phyloP scores from a whole-genome alignment of 1,140 invertebrate genomes.

The Hyles vespertilio region DNA sequence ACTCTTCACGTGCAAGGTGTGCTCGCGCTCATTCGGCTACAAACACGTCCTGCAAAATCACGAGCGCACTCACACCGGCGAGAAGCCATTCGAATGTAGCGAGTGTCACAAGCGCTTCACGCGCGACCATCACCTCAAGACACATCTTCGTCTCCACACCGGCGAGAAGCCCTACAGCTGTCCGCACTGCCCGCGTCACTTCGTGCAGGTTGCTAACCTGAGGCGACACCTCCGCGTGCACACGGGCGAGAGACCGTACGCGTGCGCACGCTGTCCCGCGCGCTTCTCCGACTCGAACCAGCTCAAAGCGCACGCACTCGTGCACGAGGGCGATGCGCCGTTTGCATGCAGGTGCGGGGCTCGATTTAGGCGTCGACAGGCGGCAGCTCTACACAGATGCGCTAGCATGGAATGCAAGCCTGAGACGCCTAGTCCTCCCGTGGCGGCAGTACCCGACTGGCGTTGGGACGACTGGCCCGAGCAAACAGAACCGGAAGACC shows the following conservation, averaged over 20 bases:
- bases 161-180: slow-evolving; percentile 96
- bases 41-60: slow-evolving; percentile 98
- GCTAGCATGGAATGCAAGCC: slow-evolving; percentile 56
- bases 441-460: slow-evolving; percentile 61
- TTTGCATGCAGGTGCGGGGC: slow-evolving; percentile 88
- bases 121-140: slow-evolving; percentile 96
- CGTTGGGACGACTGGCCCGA: slow-evolving; percentile 78
- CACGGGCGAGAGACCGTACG: slow-evolving; percentile 96
- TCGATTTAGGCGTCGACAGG: slow-evolving; percentile 88
- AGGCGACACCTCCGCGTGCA: slow-evolving; percentile 95
- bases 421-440: slow-evolving; percentile 48
- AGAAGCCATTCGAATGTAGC: slow-evolving; percentile 96
- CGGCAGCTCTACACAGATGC: slow-evolving; percentile 91
- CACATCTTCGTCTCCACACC: slow-evolving; percentile 94
- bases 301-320: slow-evolving; percentile 92
- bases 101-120: slow-evolving; percentile 97
- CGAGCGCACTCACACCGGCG: slow-evolving; percentile 96
- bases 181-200: slow-evolving; percentile 92
- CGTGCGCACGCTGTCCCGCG: slow-evolving; percentile 91
- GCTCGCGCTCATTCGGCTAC: slow-evolving; percentile 92
- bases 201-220: slow-evolving; percentile 96
- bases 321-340: slow-evolving; percentile 93
- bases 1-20: slow-evolving; percentile 91
- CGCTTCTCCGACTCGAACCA: slow-evolving; percentile 96
- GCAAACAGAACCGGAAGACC: slow-evolving; percentile 93